Percentiles rank a stretch among this genome's conserved stretches.
Conservation (phyloP, 2,113 vertebrate genomes). For the Heterotis niloticus region DNA sequence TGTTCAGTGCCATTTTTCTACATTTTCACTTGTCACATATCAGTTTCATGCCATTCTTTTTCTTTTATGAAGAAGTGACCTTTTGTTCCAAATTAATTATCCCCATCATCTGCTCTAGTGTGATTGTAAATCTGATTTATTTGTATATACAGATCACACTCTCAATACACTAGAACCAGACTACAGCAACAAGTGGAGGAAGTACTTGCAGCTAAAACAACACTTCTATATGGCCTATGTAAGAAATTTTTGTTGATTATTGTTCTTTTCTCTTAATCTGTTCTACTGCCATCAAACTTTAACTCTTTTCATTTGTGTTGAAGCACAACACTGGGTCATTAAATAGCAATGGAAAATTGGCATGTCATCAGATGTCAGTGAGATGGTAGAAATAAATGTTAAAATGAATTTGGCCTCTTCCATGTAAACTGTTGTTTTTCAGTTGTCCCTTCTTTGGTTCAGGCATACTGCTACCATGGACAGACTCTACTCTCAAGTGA, state of each 20-base stretch:
- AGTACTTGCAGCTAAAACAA: conserved; percentile 90
- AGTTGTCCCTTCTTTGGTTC: conserved; percentile 33
- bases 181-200: conserved; percentile 92
- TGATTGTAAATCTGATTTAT: neutral
- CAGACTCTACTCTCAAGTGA: conserved; percentile 85
- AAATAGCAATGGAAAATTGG: too few relatives aligned
- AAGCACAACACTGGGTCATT: too few relatives aligned
- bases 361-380: too few relatives aligned
- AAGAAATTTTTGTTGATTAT: conserved; percentile 53
- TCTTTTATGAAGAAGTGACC: too few relatives aligned
- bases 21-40: neutral
- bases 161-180: conserved; percentile 87
- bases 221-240: conserved; percentile 97
- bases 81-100: neutral
- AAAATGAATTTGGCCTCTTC: neutral
- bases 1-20: too few relatives aligned
- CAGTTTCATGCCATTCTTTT: too few relatives aligned
- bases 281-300: neutral
- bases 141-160: conserved; percentile 75
- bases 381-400: neutral
- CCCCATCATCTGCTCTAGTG: neutral
- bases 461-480: conserved; percentile 93
- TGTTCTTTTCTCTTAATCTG: neutral
- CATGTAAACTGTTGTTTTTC: neutral
- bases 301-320: too few relatives aligned